These are phyloP conservation scores for Laspeyria flexula DNA, from an alignment of 2,888 invertebrate genomes.

Conservation along the genomic window DNA sequence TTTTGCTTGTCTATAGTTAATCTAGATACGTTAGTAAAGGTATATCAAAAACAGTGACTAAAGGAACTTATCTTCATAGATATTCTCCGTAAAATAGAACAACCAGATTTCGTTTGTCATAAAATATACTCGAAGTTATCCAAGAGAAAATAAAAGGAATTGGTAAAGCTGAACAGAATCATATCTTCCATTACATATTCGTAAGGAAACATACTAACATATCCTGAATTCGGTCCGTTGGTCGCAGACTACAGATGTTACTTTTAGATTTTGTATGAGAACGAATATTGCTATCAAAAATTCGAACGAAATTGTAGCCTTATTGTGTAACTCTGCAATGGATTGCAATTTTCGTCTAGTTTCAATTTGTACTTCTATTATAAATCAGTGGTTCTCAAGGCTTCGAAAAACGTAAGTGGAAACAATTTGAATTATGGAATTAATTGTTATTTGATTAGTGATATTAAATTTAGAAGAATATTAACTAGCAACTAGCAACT, in stretches of 20 bases:
- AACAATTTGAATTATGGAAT: no score
- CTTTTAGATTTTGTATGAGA: constrained; percentile 32
- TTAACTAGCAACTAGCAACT: no score
- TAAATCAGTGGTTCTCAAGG: no score
- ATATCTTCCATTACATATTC: constrained; percentile 50
- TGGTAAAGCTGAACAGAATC: constrained; percentile 18
- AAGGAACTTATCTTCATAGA: background rate
- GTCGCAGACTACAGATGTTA: constrained; percentile 50
- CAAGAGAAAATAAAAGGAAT: background rate
- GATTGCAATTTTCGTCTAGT: constrained; percentile 1
- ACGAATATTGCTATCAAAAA: constrained; percentile 48
- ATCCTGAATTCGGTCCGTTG: constrained; percentile 35
- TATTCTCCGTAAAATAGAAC: constrained; percentile 9
- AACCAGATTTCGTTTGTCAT: background rate
- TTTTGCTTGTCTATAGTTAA: no score
- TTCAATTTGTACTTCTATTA: no score
- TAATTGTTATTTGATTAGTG: no score
- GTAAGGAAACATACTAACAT: constrained; percentile 46
- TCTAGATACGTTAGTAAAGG: background rate
- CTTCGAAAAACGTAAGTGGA: no score
- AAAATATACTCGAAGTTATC: background rate
- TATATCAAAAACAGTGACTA: background rate
- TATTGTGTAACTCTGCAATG: constrained; percentile 24
- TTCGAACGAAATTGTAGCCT: constrained; percentile 37
- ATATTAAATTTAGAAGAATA: no score